phyloP scores from a whole-genome alignment of 1,140 invertebrate genomes.

The Macrobrachium rosenbergii region DNA sequence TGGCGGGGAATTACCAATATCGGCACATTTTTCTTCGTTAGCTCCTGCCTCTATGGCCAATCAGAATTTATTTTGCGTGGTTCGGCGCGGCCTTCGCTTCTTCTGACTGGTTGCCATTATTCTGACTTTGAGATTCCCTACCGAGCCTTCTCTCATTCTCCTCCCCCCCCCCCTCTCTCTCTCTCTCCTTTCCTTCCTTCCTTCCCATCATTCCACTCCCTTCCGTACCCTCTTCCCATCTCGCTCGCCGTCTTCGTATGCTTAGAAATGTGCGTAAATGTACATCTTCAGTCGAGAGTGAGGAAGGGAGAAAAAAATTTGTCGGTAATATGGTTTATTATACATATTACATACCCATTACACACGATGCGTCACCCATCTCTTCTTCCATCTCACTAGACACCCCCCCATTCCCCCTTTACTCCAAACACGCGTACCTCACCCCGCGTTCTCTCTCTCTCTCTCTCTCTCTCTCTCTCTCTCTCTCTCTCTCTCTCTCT shows the following conservation, averaged over 20 bases:
- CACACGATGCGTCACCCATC: no score
- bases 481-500: no score
- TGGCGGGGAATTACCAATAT: conserved; percentile 57
- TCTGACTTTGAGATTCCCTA: conserved; percentile 49
- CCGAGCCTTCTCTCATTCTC: conserved; percentile 21
- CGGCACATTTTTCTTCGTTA: conserved; percentile 59
- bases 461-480: no score
- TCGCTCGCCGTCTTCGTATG: not conserved
- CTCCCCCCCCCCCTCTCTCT: conserved; percentile 54
- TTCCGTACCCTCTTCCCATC: conserved; percentile 33
- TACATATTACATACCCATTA: no score
- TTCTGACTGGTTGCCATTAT: conserved; percentile 48
- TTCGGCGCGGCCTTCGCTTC: conserved; percentile 42
- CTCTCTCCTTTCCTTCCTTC: conserved; percentile 61
- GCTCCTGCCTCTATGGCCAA: conserved; percentile 53
- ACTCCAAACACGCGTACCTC: no score
- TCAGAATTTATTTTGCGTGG: conserved; percentile 56
- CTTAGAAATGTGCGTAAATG: conserved; percentile 1
- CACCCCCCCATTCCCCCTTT: no score
- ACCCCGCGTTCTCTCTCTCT: no score
- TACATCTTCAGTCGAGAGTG: not conserved
- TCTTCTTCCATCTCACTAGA: no score
- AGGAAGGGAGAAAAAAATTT: not conserved
- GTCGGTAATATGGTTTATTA: not conserved
- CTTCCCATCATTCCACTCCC: conserved; percentile 57